These are phyloP conservation scores for Colistium nudipinnis DNA, from an alignment of 2,113 vertebrate genomes.

Conservation along the genomic window DNA sequence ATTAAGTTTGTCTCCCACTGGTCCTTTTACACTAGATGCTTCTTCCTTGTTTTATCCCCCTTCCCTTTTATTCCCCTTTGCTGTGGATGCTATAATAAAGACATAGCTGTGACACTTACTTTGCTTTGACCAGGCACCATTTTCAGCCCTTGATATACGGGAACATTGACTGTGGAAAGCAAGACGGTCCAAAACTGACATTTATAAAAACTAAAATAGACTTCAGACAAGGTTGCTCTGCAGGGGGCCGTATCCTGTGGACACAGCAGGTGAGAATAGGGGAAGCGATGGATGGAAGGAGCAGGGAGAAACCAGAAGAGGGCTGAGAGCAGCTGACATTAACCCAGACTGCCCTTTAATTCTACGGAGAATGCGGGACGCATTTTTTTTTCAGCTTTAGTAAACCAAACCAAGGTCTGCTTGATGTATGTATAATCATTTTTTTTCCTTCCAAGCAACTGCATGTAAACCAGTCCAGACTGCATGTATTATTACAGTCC, in stretches of 20 bases:
- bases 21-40: background rate
- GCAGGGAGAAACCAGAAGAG: background rate
- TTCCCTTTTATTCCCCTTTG: background rate
- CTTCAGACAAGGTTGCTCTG: slow-evolving; percentile 11
- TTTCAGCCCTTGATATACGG: too few relatives aligned
- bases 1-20: background rate
- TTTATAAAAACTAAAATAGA: slow-evolving; percentile 1
- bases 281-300: background rate
- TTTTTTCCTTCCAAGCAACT: background rate
- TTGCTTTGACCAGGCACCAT: too few relatives aligned
- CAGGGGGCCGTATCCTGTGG: background rate
- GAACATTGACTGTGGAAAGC: background rate
- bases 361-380: background rate
- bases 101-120: background rate
- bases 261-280: slow-evolving; percentile 1
- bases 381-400: background rate
- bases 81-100: background rate
- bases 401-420: slow-evolving; percentile 7
- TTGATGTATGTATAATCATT: slow-evolving; percentile 21
- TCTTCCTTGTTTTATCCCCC: background rate
- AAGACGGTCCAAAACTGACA: background rate
- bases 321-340: slow-evolving; percentile 10
- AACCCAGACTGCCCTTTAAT: slow-evolving; percentile 22
- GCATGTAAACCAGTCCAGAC: background rate
- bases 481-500: background rate